These are phyloP conservation scores for Caiman crocodilus DNA, from an alignment of 2,797 vertebrate genomes.

Conservation along the genomic window DNA sequence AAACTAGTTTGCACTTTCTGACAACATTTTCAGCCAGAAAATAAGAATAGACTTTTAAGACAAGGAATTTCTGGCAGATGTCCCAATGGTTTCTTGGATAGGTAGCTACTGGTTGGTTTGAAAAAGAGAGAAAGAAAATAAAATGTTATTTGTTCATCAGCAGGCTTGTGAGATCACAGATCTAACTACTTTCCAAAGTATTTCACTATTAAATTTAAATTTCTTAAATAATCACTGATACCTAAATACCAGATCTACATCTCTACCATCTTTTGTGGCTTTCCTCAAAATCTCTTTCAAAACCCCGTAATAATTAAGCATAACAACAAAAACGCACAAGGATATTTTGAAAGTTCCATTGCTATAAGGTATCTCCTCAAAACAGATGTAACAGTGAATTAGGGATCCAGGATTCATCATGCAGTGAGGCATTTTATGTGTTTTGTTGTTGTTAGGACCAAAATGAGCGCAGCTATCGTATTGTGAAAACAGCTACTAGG, in stretches of 20 bases:
- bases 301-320: neutral
- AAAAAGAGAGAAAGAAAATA: slow-evolving; percentile 1
- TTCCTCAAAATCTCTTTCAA: neutral
- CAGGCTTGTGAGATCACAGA: slow-evolving; percentile 24
- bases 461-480: slow-evolving; percentile 96
- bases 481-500: slow-evolving; percentile 93
- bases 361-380: neutral
- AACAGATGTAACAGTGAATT: neutral
- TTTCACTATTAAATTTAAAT: slow-evolving; percentile 17
- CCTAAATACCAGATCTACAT: neutral
- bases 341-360: neutral
- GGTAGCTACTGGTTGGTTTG: slow-evolving; percentile 18
- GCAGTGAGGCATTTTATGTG: neutral
- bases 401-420: neutral
- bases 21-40: slow-evolving; percentile 61
- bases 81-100: neutral
- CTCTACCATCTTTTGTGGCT: slow-evolving; percentile 39
- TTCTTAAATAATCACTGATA: slow-evolving; percentile 46
- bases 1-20: slow-evolving; percentile 62
- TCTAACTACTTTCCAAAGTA: slow-evolving; percentile 33
- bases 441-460: slow-evolving; percentile 87
- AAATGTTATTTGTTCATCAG: slow-evolving; percentile 55
- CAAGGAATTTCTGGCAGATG: slow-evolving; percentile 6
- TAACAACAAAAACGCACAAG: neutral
- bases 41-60: slow-evolving; percentile 21